phyloP scores from a whole-genome alignment of 2,888 invertebrate species.

The Catocala fraxini region DNA sequence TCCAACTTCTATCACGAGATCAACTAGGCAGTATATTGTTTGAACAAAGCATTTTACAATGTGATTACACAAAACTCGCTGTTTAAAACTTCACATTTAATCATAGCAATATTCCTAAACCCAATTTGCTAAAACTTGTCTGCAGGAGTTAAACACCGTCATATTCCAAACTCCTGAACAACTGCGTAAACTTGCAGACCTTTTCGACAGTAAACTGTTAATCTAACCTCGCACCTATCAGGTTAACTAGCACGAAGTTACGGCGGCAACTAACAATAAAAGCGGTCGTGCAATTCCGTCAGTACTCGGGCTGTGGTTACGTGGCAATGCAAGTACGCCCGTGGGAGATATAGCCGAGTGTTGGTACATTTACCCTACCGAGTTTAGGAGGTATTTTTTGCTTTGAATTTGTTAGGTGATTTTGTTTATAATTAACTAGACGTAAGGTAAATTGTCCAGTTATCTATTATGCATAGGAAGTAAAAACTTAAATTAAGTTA shows the following conservation, averaged over 20 bases:
- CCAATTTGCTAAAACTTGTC: slow-evolving; percentile 9
- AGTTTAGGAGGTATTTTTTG: slow-evolving; percentile 40
- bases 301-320: slow-evolving; percentile 46
- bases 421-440: slow-evolving; percentile 15
- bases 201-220: slow-evolving; percentile 38
- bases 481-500: background rate
- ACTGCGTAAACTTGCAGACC: slow-evolving; percentile 5
- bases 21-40: too few relatives aligned
- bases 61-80: too few relatives aligned
- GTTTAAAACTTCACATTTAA: background rate
- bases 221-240: slow-evolving; percentile 50
- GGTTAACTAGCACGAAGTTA: slow-evolving; percentile 59
- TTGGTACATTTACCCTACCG: slow-evolving; percentile 41
- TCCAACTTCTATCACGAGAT: too few relatives aligned
- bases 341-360: slow-evolving; percentile 45
- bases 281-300: slow-evolving; percentile 55
- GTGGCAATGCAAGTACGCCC: slow-evolving; percentile 51
- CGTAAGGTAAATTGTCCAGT: background rate
- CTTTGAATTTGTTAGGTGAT: slow-evolving; percentile 17
- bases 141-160: slow-evolving; percentile 5
- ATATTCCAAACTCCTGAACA: background rate
- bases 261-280: slow-evolving; percentile 57
- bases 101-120: background rate
- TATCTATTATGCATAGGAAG: background rate
- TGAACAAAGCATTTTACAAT: too few relatives aligned